Percentiles rank a stretch among this genome's conserved stretches.
Evolutionary conservation across 2,113 vertebrate genomes (phyloP).

Genomic region (Tachysurus vachellii): DNA sequence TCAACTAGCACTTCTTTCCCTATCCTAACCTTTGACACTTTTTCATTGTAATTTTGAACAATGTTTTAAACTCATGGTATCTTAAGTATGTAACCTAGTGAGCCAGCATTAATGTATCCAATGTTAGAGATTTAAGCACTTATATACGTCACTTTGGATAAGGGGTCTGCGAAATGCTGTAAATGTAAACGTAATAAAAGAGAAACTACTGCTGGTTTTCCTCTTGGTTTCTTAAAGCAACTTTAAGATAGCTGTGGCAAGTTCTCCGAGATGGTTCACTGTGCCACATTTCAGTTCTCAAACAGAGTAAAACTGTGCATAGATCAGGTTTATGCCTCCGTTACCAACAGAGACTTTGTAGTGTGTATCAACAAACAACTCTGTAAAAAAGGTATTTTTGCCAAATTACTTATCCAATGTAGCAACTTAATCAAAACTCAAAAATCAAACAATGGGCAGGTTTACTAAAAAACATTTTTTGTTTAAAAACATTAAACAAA

Average conservation of each 20-base stretch:
- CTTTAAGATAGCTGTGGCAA: background rate
- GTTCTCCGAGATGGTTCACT: background rate
- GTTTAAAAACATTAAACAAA: too few relatives aligned
- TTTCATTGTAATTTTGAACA: too few relatives aligned
- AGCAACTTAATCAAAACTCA: background rate
- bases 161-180: too few relatives aligned
- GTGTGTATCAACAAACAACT: background rate
- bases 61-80: too few relatives aligned
- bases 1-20: too few relatives aligned
- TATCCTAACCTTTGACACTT: too few relatives aligned
- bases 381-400: background rate
- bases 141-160: too few relatives aligned
- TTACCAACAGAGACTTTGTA: background rate
- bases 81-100: too few relatives aligned
- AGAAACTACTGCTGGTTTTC: background rate
- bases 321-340: background rate
- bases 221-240: background rate
- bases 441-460: background rate
- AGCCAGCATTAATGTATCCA: too few relatives aligned
- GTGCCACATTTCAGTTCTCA: background rate
- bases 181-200: background rate
- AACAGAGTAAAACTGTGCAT: background rate
- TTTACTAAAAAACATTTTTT: too few relatives aligned
- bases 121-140: too few relatives aligned
- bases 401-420: background rate